Percentiles rank a stretch among this genome's conserved stretches.
These are phyloP conservation scores for Leucoraja ocellata DNA, from an alignment of 2,797 vertebrate genomes.

Conservation along the genomic window DNA sequence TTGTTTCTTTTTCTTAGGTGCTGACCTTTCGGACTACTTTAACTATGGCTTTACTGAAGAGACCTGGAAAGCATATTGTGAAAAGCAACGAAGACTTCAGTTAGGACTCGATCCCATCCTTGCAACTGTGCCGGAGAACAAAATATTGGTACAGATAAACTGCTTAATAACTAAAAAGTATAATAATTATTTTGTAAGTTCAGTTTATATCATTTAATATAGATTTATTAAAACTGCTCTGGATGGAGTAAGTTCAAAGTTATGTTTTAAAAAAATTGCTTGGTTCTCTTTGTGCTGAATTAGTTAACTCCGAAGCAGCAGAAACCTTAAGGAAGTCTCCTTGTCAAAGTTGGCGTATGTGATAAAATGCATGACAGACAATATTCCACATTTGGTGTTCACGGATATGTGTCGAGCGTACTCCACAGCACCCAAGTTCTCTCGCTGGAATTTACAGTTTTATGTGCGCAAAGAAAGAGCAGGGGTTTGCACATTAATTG, in stretches of 20 bases:
- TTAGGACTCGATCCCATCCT: slow-evolving; percentile 56
- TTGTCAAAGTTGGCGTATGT: neutral
- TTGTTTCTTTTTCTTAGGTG: slow-evolving; percentile 48
- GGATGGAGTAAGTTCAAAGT: neutral
- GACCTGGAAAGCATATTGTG: slow-evolving; percentile 65
- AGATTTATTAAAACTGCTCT: neutral
- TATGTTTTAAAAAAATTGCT: too few species aligned
- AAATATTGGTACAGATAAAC: slow-evolving; percentile 55
- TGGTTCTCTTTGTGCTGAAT: neutral
- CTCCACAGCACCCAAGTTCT: neutral
- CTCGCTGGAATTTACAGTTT: neutral
- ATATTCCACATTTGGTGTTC: neutral
- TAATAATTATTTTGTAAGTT: neutral
- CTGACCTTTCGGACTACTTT: slow-evolving; percentile 66
- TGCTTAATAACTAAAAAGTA: neutral
- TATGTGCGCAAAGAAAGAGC: neutral
- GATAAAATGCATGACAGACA: neutral
- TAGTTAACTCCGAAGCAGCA: neutral
- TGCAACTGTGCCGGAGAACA: slow-evolving; percentile 55
- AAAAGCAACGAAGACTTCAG: slow-evolving; percentile 61
- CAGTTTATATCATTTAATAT: neutral
- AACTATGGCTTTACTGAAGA: slow-evolving; percentile 68
- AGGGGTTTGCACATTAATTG: too few species aligned
- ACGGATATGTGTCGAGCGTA: neutral
- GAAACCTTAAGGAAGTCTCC: neutral